A percentile compares a stretch with the other conserved stretches of the same genome.
Conservation (phyloP, 2,888 invertebrate genomes). For the Gymnosoma rotundatum region DNA sequence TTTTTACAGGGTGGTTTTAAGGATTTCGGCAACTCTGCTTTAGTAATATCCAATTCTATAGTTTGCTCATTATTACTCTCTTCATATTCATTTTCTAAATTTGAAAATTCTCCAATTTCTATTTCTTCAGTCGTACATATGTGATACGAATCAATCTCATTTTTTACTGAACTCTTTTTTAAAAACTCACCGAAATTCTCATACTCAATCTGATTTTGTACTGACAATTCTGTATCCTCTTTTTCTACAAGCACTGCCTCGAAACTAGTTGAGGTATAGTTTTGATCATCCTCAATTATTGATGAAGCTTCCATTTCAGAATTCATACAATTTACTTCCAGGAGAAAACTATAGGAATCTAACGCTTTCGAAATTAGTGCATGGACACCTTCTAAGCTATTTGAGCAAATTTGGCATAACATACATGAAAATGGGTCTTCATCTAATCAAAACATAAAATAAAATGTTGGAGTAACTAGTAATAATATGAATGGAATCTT, state of each 20-base stretch:
- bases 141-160: not conserved
- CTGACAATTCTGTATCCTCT: conserved; percentile 11
- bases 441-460: conserved; percentile 21
- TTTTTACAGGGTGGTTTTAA: not conserved
- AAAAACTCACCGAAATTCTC: conserved; percentile 6
- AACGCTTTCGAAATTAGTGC: conserved; percentile 32
- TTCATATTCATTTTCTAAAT: not conserved
- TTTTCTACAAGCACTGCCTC: conserved; percentile 38
- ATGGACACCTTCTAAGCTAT: conserved; percentile 28
- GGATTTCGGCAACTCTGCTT: not conserved
- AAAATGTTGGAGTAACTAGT: not conserved
- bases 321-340: conserved; percentile 28
- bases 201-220: conserved; percentile 6
- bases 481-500: not conserved
- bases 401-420: conserved; percentile 50
- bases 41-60: not conserved
- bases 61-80: not conserved
- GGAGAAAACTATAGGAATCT: conserved; percentile 42
- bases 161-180: not conserved
- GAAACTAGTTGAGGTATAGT: conserved; percentile 15
- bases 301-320: not conserved
- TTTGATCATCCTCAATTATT: not conserved
- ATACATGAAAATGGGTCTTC: conserved; percentile 43
- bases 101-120: not conserved
- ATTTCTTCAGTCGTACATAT: not conserved